Percentiles rank a stretch among this genome's conserved stretches.
phyloP scores from a whole-genome alignment of 2,888 invertebrate species.

The Augochlorella aurata region DNA sequence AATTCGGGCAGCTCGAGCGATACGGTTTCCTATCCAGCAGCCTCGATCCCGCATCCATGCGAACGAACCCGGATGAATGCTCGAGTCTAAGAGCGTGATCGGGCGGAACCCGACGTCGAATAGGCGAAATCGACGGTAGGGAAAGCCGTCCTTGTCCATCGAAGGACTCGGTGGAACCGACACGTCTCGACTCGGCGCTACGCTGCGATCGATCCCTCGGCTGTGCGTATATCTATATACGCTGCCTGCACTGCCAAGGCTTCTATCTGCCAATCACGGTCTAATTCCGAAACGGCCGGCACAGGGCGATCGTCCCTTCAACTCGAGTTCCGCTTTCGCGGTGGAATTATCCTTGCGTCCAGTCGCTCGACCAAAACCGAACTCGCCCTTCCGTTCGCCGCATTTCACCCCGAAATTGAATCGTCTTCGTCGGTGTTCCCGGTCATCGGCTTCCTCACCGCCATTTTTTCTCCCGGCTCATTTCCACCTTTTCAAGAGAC shows the following conservation, averaged over 20 bases:
- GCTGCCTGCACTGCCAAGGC: neutral
- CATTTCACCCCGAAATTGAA: neutral
- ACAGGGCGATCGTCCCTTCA: slow-evolving; percentile 8
- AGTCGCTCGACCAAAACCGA: neutral
- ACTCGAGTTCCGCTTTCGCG: slow-evolving; percentile 10
- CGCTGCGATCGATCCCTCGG: neutral
- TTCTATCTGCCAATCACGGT: slow-evolving; percentile 32
- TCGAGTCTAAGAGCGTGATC: slow-evolving; percentile 8
- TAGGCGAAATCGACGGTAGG: slow-evolving; percentile 15
- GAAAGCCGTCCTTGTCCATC: slow-evolving; percentile 8
- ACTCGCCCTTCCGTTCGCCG: neutral
- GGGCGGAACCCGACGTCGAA: slow-evolving; percentile 13
- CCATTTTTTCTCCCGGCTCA: neutral
- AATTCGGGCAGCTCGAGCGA: neutral
- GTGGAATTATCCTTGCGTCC: slow-evolving; percentile 15
- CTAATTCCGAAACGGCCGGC: slow-evolving; percentile 15
- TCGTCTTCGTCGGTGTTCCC: neutral
- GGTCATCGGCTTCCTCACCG: neutral
- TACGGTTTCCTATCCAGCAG: slow-evolving; percentile 1
- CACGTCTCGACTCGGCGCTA: neutral
- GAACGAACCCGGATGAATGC: neutral
- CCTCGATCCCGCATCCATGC: slow-evolving; percentile 1
- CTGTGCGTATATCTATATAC: neutral
- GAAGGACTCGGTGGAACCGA: neutral
- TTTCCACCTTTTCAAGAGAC: neutral